Base-by-base conservation (phyloP, 2,113 vertebrate species). In the Progne subis region DNA sequence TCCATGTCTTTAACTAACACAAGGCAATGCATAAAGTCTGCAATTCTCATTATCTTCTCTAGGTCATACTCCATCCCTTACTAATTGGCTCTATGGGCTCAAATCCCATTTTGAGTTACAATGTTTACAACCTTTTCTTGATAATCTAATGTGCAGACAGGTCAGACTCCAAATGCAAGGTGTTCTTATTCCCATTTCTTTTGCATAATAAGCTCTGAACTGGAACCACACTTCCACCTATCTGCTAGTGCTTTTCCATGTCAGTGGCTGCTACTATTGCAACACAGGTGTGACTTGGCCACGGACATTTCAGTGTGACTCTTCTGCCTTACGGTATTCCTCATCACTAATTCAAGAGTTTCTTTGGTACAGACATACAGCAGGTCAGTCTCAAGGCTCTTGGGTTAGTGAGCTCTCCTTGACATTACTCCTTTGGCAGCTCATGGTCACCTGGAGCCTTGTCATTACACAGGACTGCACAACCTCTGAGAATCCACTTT, bases 101-200 rank as follows among this genome's bases (percentile, higher is more conserved):
- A 37, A 37, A 85, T 37, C 8, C 11, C 15, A 82, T 86, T 94
- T 77, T 28, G 17, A 94, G 39, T 65, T 77, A 85, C 55, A 59
- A 77, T 6, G 43, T 86, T 96, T 90, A 90, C 37, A 88, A 28
- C 15, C 56, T 77, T 82, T 88, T 65, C 34, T 78, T 49, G 68
- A 80, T 67, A 79, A 77, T 82, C 63, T 82, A 46, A 78, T 13
- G 44, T 21, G 43, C 32, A 88, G 64, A 34, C 13, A 37, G 85
- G 82, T 82, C 71, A 90, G 39, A 86, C 12, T 90, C 68, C 37
- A 82, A 94, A 85, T 37, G 57, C 44, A 84, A 74, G 24, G 32
- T 74, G 60, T 3, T 94, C 94, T 91, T 83, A 88, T 74, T 91
- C 23, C n/a, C 14, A 50, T 20, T 93, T 94, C 18, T 93, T 92